These are phyloP conservation scores for Apis cerana DNA, from an alignment of 1,140 invertebrate species.

Conservation along the genomic window DNA sequence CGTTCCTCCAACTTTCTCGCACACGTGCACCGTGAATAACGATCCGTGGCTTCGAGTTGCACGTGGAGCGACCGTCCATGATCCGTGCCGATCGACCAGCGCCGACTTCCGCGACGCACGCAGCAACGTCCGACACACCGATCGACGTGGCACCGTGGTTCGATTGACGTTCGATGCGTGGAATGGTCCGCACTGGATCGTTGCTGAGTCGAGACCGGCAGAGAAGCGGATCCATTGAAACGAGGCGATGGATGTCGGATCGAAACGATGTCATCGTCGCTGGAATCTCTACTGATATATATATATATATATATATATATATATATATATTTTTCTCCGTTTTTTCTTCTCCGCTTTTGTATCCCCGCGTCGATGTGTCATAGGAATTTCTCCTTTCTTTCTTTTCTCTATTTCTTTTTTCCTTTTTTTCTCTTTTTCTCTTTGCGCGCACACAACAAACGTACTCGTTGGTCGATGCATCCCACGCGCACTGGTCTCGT, in stretches of 20 bases:
- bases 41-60: not conserved
- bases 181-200: not conserved
- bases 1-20: not conserved
- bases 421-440: not conserved
- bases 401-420: not conserved
- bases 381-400: not conserved
- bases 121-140: not conserved
- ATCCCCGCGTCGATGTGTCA: not conserved
- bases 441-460: not conserved
- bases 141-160: not conserved
- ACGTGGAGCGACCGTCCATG: not conserved
- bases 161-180: conserved; percentile 20
- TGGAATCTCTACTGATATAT: no score
- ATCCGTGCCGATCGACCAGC: not conserved
- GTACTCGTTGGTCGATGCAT: conserved; percentile 19
- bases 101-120: not conserved
- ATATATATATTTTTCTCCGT: not conserved
- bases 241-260: conserved; percentile 12
- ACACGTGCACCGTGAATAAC: conserved; percentile 11
- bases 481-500: conserved; percentile 1
- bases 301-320: not conserved
- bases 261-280: not conserved
- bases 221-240: conserved; percentile 4
- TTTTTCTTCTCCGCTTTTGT: not conserved
- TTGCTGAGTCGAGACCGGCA: not conserved